Percentiles rank a stretch among this genome's conserved stretches.
Conservation (phyloP, 1,140 invertebrate species). For the Marisa cornuarietis region DNA sequence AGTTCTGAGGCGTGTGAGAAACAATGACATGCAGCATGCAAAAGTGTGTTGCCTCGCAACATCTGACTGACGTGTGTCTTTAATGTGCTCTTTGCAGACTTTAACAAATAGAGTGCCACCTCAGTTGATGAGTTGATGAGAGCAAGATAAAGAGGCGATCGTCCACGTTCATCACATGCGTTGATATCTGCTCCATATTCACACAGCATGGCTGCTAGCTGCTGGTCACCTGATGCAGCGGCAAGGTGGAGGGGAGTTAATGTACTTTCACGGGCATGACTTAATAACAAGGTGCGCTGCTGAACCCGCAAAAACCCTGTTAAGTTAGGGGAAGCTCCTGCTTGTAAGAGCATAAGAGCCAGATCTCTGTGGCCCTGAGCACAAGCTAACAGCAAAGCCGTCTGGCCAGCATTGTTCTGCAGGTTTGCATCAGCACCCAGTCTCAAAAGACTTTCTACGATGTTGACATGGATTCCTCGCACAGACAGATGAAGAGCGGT, state of each 20-base stretch:
- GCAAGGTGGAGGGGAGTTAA: slow-evolving; percentile 14
- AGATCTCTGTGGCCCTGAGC: not conserved
- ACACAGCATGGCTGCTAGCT: not conserved
- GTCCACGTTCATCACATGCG: slow-evolving; percentile 7
- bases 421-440: not conserved
- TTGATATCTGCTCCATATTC: slow-evolving; percentile 7
- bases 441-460: not conserved
- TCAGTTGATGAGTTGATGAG: slow-evolving; percentile 5
- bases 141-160: slow-evolving; percentile 9
- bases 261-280: not conserved
- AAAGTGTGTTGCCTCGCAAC: not conserved
- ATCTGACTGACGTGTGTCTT: not conserved
- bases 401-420: slow-evolving; percentile 15
- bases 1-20: not conserved
- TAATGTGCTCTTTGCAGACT: not conserved
- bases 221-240: not conserved
- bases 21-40: slow-evolving; percentile 10
- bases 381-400: slow-evolving; percentile 9
- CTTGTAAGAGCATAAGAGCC: not conserved
- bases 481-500: slow-evolving; percentile 19
- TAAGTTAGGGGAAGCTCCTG: slow-evolving; percentile 5
- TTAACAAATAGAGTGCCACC: not conserved
- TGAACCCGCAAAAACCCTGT: not conserved
- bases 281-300: slow-evolving; percentile 2
- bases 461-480: not conserved